These are phyloP conservation scores for Elysia crispata DNA, from an alignment of 2,888 invertebrate genomes.

Conservation along the genomic window DNA sequence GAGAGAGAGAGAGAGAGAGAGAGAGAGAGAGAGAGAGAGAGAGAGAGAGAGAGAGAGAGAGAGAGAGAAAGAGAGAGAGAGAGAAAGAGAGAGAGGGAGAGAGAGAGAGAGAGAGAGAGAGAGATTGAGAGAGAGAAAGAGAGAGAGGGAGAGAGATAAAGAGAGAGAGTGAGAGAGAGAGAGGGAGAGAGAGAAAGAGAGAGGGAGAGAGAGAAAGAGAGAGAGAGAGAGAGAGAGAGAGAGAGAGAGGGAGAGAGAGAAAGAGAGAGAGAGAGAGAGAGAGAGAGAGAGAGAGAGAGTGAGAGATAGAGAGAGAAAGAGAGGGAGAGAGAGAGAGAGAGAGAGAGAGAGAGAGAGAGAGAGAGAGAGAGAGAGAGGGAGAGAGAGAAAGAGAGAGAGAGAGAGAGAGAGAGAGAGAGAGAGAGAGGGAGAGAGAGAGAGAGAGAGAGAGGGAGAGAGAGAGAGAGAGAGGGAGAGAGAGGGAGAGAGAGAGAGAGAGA, in stretches of 20 bases:
- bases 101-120: background rate
- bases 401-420: background rate
- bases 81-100: background rate
- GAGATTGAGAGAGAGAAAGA: background rate
- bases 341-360: background rate
- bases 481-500: background rate
- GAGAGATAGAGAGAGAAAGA: background rate
- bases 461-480: background rate
- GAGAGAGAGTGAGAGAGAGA: conserved; percentile 23
- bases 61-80: too few relatives aligned
- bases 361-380: background rate
- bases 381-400: background rate
- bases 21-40: too few relatives aligned
- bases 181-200: conserved; percentile 21
- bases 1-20: too few relatives aligned
- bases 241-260: background rate
- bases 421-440: background rate
- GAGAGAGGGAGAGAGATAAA: background rate
- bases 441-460: background rate
- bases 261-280: background rate
- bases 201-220: conserved; percentile 26
- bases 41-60: too few relatives aligned
- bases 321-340: background rate
- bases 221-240: conserved; percentile 12
- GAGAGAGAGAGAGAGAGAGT: background rate